Conservation (phyloP, 2,113 vertebrate genomes). For the Pituophis catenifer region DNA sequence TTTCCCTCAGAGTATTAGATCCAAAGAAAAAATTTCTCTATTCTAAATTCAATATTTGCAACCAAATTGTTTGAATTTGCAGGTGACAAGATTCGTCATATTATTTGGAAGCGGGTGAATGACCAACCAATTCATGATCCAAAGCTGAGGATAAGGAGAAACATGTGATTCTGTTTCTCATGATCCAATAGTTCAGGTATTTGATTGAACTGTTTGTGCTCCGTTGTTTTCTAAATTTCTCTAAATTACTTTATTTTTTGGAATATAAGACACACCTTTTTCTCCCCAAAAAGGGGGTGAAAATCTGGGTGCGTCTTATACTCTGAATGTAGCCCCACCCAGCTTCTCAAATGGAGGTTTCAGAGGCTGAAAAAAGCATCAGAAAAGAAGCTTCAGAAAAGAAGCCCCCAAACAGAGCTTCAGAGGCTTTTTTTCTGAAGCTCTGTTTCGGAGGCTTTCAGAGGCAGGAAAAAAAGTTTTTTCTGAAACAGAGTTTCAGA, state of each 20-base stretch:
- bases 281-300: no score
- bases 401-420: no score
- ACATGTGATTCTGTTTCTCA: neutral
- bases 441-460: no score
- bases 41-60: neutral
- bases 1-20: neutral
- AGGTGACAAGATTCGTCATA: neutral
- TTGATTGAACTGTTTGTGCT: neutral
- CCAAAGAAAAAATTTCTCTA: neutral
- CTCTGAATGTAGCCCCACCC: no score
- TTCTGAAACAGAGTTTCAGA: no score
- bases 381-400: no score
- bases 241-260: neutral
- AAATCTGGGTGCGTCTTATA: no score
- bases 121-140: neutral
- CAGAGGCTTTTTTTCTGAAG: no score
- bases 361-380: no score
- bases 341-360: no score
- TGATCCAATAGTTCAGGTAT: neutral
- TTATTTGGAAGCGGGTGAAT: neutral
- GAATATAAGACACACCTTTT: no score
- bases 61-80: neutral
- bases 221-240: neutral
- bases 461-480: no score
- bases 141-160: neutral